A percentile compares a stretch with the other conserved stretches of the same genome.
Evolutionary conservation across 2,797 vertebrate genomes (phyloP).

Genomic region (Mus minutoides): DNA sequence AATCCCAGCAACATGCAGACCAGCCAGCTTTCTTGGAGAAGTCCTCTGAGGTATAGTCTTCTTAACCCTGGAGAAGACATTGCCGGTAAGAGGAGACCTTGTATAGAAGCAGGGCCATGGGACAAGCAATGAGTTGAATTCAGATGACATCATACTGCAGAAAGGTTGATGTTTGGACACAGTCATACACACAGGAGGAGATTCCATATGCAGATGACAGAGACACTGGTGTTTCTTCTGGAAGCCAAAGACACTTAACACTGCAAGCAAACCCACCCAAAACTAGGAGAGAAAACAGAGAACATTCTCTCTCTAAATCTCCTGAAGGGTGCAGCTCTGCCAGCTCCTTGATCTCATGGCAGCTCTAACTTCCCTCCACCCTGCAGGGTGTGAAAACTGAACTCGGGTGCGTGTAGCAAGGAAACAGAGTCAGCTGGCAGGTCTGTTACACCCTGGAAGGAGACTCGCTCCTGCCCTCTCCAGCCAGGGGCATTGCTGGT

Average conservation of each 20-base stretch:
- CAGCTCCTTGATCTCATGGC: neutral
- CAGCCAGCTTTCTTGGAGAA: neutral
- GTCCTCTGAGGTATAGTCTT: neutral
- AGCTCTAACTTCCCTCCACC: neutral
- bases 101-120: neutral
- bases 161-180: neutral
- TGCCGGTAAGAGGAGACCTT: neutral
- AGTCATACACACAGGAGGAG: neutral
- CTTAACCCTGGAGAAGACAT: neutral
- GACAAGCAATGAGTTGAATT: neutral
- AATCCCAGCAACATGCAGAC: neutral
- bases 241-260: neutral
- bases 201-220: neutral
- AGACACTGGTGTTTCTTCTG: neutral
- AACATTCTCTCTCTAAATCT: neutral
- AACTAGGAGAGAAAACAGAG: neutral
- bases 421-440: neutral
- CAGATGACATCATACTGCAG: neutral
- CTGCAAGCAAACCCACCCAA: neutral
- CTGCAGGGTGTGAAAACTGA: neutral
- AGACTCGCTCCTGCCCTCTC: neutral
- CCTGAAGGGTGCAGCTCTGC: neutral
- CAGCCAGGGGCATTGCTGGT: neutral
- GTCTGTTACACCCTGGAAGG: accelerated
- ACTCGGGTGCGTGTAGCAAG: neutral